A percentile compares a stretch with the other conserved stretches of the same genome.
phyloP scores from a whole-genome alignment of 2,113 vertebrate genomes.

The Callipepla squamata region DNA sequence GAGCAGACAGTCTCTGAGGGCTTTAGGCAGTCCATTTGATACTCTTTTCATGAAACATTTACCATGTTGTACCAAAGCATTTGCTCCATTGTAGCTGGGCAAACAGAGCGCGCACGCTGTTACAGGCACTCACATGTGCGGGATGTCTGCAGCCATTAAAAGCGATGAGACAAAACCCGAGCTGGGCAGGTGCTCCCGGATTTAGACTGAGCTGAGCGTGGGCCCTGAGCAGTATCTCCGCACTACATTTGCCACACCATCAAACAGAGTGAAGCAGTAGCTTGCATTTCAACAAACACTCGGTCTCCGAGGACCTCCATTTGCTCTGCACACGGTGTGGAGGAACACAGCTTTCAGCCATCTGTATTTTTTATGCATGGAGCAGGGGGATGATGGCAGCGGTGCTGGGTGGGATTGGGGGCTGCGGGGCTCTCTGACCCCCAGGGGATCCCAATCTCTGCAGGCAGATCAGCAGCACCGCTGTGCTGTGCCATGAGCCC shows the following conservation, averaged over 20 bases:
- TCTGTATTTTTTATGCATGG: background rate
- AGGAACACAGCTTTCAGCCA: constrained; percentile 4
- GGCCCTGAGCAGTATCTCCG: constrained; percentile 51
- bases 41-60: constrained; percentile 68
- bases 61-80: constrained; percentile 28
- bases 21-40: constrained; percentile 57
- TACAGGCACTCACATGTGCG: constrained; percentile 3
- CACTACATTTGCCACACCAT: constrained; percentile 50
- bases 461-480: background rate
- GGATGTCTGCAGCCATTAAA: constrained; percentile 36
- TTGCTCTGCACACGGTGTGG: background rate
- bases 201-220: constrained; percentile 51
- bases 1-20: constrained; percentile 56
- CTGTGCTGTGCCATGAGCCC: background rate
- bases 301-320: background rate
- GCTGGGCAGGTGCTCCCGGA: constrained; percentile 22
- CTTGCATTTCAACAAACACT: constrained; percentile 32
- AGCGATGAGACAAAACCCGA: constrained; percentile 22
- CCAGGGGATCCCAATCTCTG: background rate
- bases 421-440: background rate
- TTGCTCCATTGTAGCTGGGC: constrained; percentile 39
- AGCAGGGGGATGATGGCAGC: background rate
- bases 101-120: background rate
- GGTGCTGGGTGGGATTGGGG: background rate
- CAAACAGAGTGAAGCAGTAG: constrained; percentile 4